Percentiles rank a stretch among this genome's conserved stretches.
These are phyloP conservation scores for Drosophila gunungcola DNA, from an alignment of 1,140 invertebrate species.

Conservation along the genomic window DNA sequence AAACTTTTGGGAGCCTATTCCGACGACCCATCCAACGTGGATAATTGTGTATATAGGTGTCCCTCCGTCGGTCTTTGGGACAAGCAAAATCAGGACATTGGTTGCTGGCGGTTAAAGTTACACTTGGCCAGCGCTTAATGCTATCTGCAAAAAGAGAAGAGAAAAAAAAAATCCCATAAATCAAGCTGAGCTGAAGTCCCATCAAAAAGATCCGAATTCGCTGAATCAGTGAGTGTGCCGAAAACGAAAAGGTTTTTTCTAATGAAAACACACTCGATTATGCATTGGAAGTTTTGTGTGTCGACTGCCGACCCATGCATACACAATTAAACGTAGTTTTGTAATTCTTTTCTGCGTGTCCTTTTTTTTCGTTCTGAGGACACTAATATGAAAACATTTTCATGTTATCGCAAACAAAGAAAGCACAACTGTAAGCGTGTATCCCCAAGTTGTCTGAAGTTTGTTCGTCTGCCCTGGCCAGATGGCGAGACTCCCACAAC, in stretches of 20 bases:
- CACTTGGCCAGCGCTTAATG: slow-evolving; percentile 19
- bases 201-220: slow-evolving; percentile 23
- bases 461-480: slow-evolving; percentile 14
- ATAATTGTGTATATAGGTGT: slow-evolving; percentile 42
- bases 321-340: slow-evolving; percentile 42
- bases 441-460: not conserved
- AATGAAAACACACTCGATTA: slow-evolving; percentile 40
- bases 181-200: slow-evolving; percentile 36
- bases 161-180: slow-evolving; percentile 31
- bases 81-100: slow-evolving; percentile 26
- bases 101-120: slow-evolving; percentile 31
- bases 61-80: slow-evolving; percentile 22
- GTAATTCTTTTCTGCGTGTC: not conserved
- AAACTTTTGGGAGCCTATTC: slow-evolving; percentile 15
- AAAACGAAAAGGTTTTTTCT: slow-evolving; percentile 7
- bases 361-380: slow-evolving; percentile 1
- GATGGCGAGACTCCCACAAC: slow-evolving; percentile 30
- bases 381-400: slow-evolving; percentile 35
- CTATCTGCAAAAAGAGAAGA: slow-evolving; percentile 26
- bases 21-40: slow-evolving; percentile 49
- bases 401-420: slow-evolving; percentile 13
- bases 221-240: slow-evolving; percentile 31
- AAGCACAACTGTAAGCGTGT: slow-evolving; percentile 13
- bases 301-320: slow-evolving; percentile 12
- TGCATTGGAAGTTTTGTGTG: slow-evolving; percentile 10